Evolutionary conservation across 2,888 invertebrate species (phyloP), one percentile per base, ranked within the genome.

Genomic region (Perithous albicinctus): DNA sequence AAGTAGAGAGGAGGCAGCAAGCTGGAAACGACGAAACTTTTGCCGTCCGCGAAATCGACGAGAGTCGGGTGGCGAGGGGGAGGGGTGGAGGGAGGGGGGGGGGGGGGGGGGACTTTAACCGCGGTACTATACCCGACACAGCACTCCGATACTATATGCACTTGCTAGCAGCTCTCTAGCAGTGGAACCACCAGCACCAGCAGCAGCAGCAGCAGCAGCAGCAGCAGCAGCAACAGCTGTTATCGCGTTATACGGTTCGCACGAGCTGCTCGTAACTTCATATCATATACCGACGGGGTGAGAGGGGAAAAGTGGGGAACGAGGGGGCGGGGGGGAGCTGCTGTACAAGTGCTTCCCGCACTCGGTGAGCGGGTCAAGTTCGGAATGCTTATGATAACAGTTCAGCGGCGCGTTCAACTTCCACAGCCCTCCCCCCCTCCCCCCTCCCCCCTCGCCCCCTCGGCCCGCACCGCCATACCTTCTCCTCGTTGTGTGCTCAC

Each of bases 281-380:
- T 91, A 90, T 91, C 90, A 89, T 85, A 81, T 73, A 81, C 66
- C 87, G 87, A 84, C 67, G 70, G 78, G 56, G 54, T 32, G 29
- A 67, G 63, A 8, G 77, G 78, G 78, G 67, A 81, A 51, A 59
- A n/a, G n/a, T n/a, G n/a, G n/a, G n/a, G n/a, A n/a, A n/a, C n/a
- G n/a, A n/a, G n/a, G n/a, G n/a, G n/a, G n/a, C n/a, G n/a, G n/a
- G n/a, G n/a, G n/a, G 69, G 70, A 64, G 72, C 77, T 76, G 35
- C 61, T 73, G 77, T 78, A 74, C 72, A 41, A 78, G 86, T 82
- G 80, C 85, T 83, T 82, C 70, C 85, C 83, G 80, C 69, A 86
- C 86, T 89, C 87, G 86, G 87, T 84, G 88, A 92, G 87, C 91
- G 87, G 91, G 91, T 92, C 92, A 92, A 92, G 92, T 92, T 92